phyloP scores from a whole-genome alignment of 2,113 vertebrate species.

The Neodon shergylaensis region DNA sequence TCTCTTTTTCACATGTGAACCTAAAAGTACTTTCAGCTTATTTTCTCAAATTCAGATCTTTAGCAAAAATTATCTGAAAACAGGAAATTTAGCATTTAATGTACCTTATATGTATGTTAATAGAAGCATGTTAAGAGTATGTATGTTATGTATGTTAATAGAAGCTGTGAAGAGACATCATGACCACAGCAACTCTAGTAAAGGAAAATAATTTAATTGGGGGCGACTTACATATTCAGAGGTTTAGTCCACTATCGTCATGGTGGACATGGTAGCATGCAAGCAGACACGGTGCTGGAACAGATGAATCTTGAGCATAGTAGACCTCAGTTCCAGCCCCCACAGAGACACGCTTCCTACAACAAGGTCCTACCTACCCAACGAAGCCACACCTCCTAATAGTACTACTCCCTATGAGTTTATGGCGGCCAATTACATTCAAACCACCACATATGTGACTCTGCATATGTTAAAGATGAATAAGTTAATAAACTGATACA shows the following conservation, averaged over 20 bases:
- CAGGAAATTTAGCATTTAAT: not conserved
- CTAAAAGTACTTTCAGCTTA: not conserved
- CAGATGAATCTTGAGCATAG: not conserved
- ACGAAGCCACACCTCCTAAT: not conserved
- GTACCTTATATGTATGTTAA: not conserved
- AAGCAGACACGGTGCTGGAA: not conserved
- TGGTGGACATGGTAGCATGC: not conserved
- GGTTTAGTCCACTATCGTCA: not conserved
- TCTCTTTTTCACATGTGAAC: not conserved
- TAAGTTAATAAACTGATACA: not conserved
- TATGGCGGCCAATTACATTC: not conserved
- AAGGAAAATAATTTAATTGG: too few relatives aligned
- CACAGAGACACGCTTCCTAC: not conserved
- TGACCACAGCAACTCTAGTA: too few relatives aligned
- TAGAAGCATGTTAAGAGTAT: not conserved
- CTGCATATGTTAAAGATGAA: not conserved
- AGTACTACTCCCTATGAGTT: not conserved
- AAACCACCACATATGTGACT: not conserved
- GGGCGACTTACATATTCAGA: too few relatives aligned
- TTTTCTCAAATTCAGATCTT: not conserved
- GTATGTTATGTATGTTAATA: too few relatives aligned
- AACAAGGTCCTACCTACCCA: not conserved
- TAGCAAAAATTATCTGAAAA: not conserved
- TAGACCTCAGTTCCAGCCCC: not conserved
- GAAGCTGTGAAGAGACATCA: too few relatives aligned